A percentile compares a stretch with the other conserved stretches of the same genome.
These are phyloP conservation scores for Gavia stellata DNA, from an alignment of 2,113 vertebrate species.

Conservation along the genomic window DNA sequence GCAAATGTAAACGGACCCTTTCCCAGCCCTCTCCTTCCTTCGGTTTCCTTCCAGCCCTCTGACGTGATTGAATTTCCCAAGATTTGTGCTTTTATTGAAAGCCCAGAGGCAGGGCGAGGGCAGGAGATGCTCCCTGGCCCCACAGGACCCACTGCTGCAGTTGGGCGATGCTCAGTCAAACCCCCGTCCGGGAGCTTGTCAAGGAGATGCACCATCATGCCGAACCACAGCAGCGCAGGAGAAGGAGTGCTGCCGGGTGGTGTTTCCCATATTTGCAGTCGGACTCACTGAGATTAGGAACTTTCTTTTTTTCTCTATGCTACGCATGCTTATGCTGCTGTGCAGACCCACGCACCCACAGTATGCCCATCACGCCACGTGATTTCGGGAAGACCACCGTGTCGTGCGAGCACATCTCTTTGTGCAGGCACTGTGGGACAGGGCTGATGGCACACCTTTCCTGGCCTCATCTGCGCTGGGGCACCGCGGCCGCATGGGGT, in stretches of 20 bases:
- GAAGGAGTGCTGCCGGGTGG: fast-evolving
- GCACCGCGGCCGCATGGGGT: fast-evolving
- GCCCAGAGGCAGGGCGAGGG: not conserved
- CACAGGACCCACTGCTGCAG: not conserved
- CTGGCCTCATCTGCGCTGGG: fast-evolving
- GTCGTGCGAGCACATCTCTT: fast-evolving
- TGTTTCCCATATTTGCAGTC: fast-evolving
- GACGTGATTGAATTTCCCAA: not conserved
- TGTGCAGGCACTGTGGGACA: fast-evolving
- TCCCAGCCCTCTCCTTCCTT: not conserved
- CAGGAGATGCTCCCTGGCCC: not conserved
- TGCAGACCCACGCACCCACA: not conserved
- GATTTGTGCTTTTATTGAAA: not conserved
- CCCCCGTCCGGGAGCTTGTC: not conserved
- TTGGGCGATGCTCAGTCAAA: not conserved
- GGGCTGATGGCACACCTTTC: not conserved
- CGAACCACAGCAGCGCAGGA: fast-evolving
- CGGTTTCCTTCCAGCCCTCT: not conserved
- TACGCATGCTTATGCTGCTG: fast-evolving
- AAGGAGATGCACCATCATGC: fast-evolving
- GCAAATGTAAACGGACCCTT: constrained; percentile 54
- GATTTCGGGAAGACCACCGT: fast-evolving
- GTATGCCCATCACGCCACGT: fast-evolving
- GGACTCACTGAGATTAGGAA: not conserved
- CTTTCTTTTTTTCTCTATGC: not conserved